Base-by-base conservation (phyloP, 2,888 invertebrate species). In the Pandemis corylana region DNA sequence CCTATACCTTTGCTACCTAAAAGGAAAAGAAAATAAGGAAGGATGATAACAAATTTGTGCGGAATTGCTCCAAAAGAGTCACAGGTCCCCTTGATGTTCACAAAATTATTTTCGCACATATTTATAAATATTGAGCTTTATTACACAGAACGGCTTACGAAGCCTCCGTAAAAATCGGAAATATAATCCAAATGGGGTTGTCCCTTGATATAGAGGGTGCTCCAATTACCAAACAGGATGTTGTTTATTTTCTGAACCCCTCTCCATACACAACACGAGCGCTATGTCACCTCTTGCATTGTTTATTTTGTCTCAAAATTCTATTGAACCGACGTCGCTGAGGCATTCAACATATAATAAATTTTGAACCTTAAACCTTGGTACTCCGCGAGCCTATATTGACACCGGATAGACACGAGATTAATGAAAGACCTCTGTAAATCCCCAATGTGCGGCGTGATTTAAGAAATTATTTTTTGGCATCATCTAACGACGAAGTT, bases 161-260 rank as follows among this genome's bases (percentile, higher is more conserved):
- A 53, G 66, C 65, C n/a, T 53, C 68, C 44, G 53, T 68, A 46
- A 20, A 68, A 56, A 72, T 63, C 36, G 72, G 49, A 63, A 72
- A 51, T 68, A 51, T 68, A 36, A 63, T 72, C 68, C 62, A 36
- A 56, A 73, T 56, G 44, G 68, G 62, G 67, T 62, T n/a, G 68
- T n/a, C 53, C 46, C 42, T 68, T 56, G 71, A 49, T 20, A 56
- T 44, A 53, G 59, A 56, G 64, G 53, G 36, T 15, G 62, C 10
- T 73, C 68, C 13, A 68, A 56, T 73, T 68, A 49, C 53, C 46
- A 56, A 68, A 68, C 53, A 51, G 13, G 5, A 13, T 61, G 20
- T 68, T 73, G 53, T 68, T 63, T 49, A 59, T 59, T 59, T 59
- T 59, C 59, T 59, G 28, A 59, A 59, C 59, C 59, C 59, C 28